Percentiles rank a stretch among this genome's conserved stretches.
These are phyloP conservation scores for Pipa parva DNA, from an alignment of 2,113 vertebrate species.

Conservation along the genomic window DNA sequence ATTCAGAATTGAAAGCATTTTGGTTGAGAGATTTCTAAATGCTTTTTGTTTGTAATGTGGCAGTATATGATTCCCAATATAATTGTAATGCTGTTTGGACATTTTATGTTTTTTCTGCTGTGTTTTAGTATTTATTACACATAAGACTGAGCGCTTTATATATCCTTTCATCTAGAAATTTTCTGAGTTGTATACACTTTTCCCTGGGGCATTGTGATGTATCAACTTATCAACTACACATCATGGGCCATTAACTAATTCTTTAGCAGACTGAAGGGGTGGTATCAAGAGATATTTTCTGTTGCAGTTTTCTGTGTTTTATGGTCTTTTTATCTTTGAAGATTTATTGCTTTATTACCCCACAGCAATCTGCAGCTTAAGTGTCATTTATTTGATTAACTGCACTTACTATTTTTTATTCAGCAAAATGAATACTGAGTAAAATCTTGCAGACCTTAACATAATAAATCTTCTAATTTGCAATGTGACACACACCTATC, in stretches of 20 bases:
- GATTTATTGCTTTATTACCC: slow-evolving; percentile 29
- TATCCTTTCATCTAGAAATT: slow-evolving; percentile 26
- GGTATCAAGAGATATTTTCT: slow-evolving; percentile 25
- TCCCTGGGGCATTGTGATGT: slow-evolving; percentile 21
- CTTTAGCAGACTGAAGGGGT: slow-evolving; percentile 25
- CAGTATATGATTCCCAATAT: no score
- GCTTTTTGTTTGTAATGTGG: no score
- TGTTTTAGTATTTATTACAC: slow-evolving; percentile 10
- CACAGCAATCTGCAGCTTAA: slow-evolving; percentile 20
- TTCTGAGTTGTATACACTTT: neutral
- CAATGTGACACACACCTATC: neutral
- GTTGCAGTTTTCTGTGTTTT: slow-evolving; percentile 26
- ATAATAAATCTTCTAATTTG: slow-evolving; percentile 10
- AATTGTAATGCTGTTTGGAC: no score
- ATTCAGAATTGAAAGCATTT: no score
- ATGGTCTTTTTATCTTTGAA: slow-evolving; percentile 36
- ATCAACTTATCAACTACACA: slow-evolving; percentile 30
- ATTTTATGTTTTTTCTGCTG: slow-evolving; percentile 14
- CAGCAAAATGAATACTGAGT: slow-evolving; percentile 26
- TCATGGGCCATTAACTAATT: slow-evolving; percentile 30
- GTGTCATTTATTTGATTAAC: slow-evolving; percentile 36
- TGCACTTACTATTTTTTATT: slow-evolving; percentile 18
- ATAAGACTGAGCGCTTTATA: slow-evolving; percentile 3
- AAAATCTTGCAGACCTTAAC: slow-evolving; percentile 12
- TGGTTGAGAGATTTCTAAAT: no score